These are phyloP conservation scores for Chrysaora quinquecirrha DNA, from an alignment of 30 jellyfish, hydroid and myxozoan species.

Conservation along the genomic window DNA sequence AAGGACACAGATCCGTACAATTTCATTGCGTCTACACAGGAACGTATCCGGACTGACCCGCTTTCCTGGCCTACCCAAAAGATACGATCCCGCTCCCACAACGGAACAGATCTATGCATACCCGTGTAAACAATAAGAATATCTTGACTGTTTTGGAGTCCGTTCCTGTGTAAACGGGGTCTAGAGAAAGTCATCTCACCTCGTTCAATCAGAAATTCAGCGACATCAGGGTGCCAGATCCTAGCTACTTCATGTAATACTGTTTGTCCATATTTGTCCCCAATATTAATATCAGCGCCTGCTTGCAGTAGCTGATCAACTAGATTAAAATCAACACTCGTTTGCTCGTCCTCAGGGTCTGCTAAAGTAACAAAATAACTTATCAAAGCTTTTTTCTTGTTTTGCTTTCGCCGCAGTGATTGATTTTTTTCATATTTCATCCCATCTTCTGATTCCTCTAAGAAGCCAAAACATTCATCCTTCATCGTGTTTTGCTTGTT, in stretches of 20 bases:
- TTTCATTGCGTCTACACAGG: too few relatives aligned
- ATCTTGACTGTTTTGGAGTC: too few relatives aligned
- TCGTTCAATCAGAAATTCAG: constrained; percentile 58
- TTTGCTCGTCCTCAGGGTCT: constrained; percentile 32
- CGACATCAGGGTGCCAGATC: constrained; percentile 85
- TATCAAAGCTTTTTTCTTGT: constrained; percentile 54
- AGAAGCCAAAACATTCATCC: constrained; percentile 29
- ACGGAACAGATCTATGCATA: too few relatives aligned
- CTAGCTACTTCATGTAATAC: constrained; percentile 82
- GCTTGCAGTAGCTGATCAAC: constrained; percentile 40
- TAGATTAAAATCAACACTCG: constrained; percentile 43
- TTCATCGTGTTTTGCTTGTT: background rate
- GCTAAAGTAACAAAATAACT: constrained; percentile 57
- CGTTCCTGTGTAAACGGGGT: too few relatives aligned
- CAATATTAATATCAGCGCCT: constrained; percentile 68
- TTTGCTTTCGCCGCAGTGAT: background rate
- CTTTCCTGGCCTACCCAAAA: too few relatives aligned
- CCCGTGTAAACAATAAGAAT: too few relatives aligned
- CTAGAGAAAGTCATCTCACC: too few relatives aligned
- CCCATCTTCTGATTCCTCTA: constrained; percentile 36
- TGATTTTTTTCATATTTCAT: background rate
- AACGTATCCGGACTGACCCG: too few relatives aligned
- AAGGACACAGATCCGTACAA: too few relatives aligned
- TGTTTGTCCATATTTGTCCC: constrained; percentile 80
- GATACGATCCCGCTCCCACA: too few relatives aligned